phyloP scores from a whole-genome alignment of 2,888 invertebrate genomes.

The Malthinus flaveolus region DNA sequence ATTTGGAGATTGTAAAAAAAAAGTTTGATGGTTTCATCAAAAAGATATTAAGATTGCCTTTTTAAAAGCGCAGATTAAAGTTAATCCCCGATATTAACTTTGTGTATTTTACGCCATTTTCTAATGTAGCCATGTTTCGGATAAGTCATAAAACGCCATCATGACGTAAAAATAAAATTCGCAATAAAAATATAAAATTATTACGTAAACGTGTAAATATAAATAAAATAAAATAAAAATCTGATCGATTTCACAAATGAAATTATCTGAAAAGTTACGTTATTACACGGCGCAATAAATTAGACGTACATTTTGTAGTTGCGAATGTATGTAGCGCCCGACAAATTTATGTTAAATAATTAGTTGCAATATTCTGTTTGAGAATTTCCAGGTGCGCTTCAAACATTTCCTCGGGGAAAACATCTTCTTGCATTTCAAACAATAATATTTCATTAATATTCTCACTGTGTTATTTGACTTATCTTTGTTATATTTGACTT shows the following conservation, averaged over 20 bases:
- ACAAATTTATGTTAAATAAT: slow-evolving; percentile 3
- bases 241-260: no score
- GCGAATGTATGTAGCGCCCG: background rate
- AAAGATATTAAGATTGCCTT: slow-evolving; percentile 19
- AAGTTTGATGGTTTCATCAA: slow-evolving; percentile 23
- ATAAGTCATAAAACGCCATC: slow-evolving; percentile 25
- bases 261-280: no score
- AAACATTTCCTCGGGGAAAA: slow-evolving; percentile 8
- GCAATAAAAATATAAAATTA: no score
- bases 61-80: slow-evolving; percentile 22
- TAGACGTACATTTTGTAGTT: background rate
- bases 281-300: no score
- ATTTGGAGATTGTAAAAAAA: slow-evolving; percentile 11
- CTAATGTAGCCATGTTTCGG: slow-evolving; percentile 28
- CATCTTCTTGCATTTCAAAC: slow-evolving; percentile 5
- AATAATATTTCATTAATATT: slow-evolving; percentile 5
- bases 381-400: slow-evolving; percentile 10
- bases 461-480: slow-evolving; percentile 7
- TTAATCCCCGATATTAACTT: slow-evolving; percentile 25
- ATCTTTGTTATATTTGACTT: background rate
- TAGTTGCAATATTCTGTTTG: slow-evolving; percentile 10
- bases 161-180: no score
- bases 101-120: slow-evolving; percentile 29
- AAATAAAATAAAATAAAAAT: no score
- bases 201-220: no score